Conservation (phyloP, 2,888 invertebrate species). For the Parascotia fuliginaria region DNA sequence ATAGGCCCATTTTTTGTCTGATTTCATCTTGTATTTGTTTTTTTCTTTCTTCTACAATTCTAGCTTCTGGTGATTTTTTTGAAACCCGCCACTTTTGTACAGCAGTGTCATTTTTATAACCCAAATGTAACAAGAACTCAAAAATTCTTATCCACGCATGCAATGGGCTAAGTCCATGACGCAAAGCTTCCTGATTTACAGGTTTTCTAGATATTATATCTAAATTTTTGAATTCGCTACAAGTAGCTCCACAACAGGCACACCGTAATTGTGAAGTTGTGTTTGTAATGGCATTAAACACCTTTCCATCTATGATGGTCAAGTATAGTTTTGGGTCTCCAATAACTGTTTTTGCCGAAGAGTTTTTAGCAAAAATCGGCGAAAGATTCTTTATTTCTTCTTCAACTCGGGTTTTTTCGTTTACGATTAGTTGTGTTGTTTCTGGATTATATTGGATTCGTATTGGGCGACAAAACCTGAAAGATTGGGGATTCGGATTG, state of each 20-base stretch:
- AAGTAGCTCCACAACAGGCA: neutral
- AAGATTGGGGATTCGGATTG: neutral
- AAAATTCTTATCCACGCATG: slow-evolving; percentile 4
- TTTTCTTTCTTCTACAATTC: neutral
- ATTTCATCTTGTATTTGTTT: neutral
- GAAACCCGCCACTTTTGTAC: neutral
- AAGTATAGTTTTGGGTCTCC: too few species aligned
- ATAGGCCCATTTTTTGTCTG: neutral
- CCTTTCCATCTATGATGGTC: slow-evolving; percentile 4
- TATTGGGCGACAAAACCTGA: slow-evolving; percentile 1
- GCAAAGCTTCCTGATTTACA: neutral
- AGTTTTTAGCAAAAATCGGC: neutral
- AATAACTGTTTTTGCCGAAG: too few species aligned
- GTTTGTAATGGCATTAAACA: neutral
- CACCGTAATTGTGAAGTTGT: neutral
- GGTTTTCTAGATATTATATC: neutral
- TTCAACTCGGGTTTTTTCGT: neutral
- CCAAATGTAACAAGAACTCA: neutral
- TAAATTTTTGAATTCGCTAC: too few species aligned
- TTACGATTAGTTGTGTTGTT: neutral
- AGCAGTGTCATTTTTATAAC: neutral
- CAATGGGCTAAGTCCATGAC: neutral
- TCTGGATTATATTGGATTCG: slow-evolving; percentile 4
- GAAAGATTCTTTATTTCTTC: neutral
- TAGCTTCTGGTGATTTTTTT: neutral